phyloP scores from a whole-genome alignment of 2,113 vertebrate genomes.

The Tragelaphus imberbis region DNA sequence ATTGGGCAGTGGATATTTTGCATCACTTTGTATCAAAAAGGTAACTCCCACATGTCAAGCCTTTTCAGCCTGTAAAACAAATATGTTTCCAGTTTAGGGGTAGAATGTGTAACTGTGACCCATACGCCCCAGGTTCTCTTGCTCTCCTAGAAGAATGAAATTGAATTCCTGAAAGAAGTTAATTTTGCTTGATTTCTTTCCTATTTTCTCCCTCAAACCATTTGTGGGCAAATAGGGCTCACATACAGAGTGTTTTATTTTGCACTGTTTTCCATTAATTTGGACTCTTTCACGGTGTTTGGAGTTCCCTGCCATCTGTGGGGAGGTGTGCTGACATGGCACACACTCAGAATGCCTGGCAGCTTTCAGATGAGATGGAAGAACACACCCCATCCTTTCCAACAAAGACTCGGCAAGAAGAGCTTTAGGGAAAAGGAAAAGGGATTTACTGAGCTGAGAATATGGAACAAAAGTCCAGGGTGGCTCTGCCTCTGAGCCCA shows the following conservation, averaged over 20 bases:
- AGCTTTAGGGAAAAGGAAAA: background rate
- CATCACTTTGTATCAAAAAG: background rate
- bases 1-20: background rate
- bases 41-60: background rate
- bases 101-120: background rate
- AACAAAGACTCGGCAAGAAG: slow-evolving; percentile 16
- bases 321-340: background rate
- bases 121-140: background rate
- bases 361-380: background rate
- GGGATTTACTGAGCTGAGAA: slow-evolving; percentile 15
- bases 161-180: background rate
- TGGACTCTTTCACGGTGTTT: background rate
- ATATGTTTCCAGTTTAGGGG: background rate
- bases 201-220: background rate
- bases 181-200: background rate
- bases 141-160: background rate
- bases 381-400: background rate
- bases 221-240: background rate
- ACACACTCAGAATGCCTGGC: background rate
- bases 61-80: background rate
- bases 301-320: background rate
- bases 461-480: background rate
- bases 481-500: background rate
- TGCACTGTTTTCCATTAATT: background rate
- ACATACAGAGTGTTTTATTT: background rate